These are phyloP conservation scores for Tringa solitaria DNA, from an alignment of 2,113 vertebrate species.

Conservation along the genomic window DNA sequence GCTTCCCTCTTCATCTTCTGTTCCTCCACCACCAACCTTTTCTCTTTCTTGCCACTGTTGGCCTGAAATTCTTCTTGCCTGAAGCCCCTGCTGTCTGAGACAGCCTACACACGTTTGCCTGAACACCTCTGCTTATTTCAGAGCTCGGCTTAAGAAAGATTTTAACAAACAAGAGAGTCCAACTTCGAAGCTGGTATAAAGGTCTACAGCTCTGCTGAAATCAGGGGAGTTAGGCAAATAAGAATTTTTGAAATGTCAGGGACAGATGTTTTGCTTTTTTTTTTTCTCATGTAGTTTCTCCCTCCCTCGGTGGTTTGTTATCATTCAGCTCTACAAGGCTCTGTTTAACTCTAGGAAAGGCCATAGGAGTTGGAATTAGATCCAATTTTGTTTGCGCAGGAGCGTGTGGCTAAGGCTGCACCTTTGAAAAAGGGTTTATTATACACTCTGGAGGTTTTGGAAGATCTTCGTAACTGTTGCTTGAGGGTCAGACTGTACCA, in stretches of 20 bases:
- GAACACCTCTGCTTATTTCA: slow-evolving; percentile 15
- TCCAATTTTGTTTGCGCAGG: slow-evolving; percentile 46
- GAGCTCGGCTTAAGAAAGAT: background rate
- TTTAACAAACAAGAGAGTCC: background rate
- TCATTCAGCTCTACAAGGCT: slow-evolving; percentile 34
- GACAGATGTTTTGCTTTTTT: slow-evolving; percentile 13
- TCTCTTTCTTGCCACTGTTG: slow-evolving; percentile 36
- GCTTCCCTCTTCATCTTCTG: slow-evolving; percentile 66
- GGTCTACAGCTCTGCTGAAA: background rate
- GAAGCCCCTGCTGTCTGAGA: slow-evolving; percentile 57
- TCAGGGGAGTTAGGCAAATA: background rate
- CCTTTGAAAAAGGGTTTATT: slow-evolving; percentile 9
- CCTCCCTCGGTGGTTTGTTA: slow-evolving; percentile 37
- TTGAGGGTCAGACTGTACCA: background rate
- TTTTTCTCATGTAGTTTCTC: background rate
- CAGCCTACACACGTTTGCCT: slow-evolving; percentile 53
- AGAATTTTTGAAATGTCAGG: slow-evolving; percentile 22
- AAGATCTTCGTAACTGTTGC: background rate
- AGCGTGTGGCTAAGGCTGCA: slow-evolving; percentile 51
- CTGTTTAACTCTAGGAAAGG: slow-evolving; percentile 53
- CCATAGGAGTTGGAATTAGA: slow-evolving; percentile 38
- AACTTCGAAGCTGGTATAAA: background rate
- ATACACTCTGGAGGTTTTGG: background rate
- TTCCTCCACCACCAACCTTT: slow-evolving; percentile 35
- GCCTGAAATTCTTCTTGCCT: slow-evolving; percentile 62